These are phyloP conservation scores for Phymanthus crucifer DNA, from an alignment of 92 coral and sea anemone genomes.

Conservation along the genomic window DNA sequence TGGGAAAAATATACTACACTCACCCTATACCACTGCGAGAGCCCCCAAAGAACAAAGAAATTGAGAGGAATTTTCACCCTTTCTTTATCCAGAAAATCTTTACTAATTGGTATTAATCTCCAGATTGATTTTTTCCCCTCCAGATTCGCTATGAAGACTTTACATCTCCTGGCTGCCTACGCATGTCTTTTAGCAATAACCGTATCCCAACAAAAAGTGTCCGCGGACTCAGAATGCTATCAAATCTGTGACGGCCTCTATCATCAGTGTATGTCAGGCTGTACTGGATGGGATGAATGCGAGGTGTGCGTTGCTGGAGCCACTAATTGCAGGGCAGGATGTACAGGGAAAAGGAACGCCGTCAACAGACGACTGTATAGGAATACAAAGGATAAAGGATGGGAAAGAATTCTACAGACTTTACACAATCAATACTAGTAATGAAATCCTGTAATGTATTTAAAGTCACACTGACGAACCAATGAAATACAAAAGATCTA, in stretches of 20 bases:
- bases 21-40: no score
- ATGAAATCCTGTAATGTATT: background rate
- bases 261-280: background rate
- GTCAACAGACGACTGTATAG: background rate
- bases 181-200: conserved; percentile 9
- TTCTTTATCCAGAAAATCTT: no score
- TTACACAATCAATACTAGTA: background rate
- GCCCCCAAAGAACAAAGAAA: no score
- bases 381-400: background rate
- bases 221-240: background rate
- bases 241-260: background rate
- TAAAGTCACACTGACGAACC: background rate
- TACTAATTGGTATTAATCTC: no score
- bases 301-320: background rate
- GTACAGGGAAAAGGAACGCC: background rate
- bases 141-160: background rate
- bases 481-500: background rate
- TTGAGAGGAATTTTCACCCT: no score
- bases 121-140: background rate
- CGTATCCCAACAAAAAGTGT: background rate
- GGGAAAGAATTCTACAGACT: background rate
- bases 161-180: background rate
- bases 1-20: no score
- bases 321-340: background rate
- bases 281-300: background rate